Percentiles rank a stretch among this genome's conserved stretches.
Evolutionary conservation across 2,113 vertebrate species (phyloP).

Genomic region (Bujurquina vittata): DNA sequence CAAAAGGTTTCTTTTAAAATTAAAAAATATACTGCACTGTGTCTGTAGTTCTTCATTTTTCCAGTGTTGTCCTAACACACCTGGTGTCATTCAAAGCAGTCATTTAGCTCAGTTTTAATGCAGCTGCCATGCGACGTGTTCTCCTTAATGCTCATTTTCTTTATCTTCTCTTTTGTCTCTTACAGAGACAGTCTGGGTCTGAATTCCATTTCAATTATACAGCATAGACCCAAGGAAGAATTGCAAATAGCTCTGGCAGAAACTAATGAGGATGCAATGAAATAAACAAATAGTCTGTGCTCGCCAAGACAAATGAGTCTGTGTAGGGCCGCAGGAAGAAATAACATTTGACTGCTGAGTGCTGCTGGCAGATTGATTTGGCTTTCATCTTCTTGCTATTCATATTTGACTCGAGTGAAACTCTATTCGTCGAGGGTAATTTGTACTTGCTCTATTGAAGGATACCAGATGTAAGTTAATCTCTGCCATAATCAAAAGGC

Average conservation of each 20-base stretch:
- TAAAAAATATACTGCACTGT: not conserved
- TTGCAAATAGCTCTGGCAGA: not conserved
- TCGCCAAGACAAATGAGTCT: slow-evolving; percentile 35
- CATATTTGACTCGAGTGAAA: not conserved
- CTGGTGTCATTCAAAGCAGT: not conserved
- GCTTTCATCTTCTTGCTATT: slow-evolving; percentile 20
- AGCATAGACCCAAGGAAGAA: not conserved
- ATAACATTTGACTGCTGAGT: slow-evolving; percentile 32
- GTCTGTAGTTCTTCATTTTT: not conserved
- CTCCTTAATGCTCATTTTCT: not conserved
- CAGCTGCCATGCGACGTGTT: not conserved
- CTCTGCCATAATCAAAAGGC: not conserved
- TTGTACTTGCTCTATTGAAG: not conserved
- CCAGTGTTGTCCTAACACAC: not conserved
- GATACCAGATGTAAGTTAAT: not conserved
- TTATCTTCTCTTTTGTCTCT: not conserved
- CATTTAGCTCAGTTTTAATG: not conserved
- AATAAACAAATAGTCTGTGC: slow-evolving; percentile 43
- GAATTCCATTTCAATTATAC: slow-evolving; percentile 12
- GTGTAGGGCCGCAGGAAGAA: slow-evolving; percentile 8
- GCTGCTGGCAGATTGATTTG: slow-evolving; percentile 43
- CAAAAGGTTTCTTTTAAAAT: not conserved
- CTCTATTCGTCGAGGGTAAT: not conserved
- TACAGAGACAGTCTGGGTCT: not conserved
- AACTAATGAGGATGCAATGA: slow-evolving; percentile 42